These are phyloP conservation scores for Melanargia galathea DNA, from an alignment of 2,888 invertebrate species.

Conservation along the genomic window DNA sequence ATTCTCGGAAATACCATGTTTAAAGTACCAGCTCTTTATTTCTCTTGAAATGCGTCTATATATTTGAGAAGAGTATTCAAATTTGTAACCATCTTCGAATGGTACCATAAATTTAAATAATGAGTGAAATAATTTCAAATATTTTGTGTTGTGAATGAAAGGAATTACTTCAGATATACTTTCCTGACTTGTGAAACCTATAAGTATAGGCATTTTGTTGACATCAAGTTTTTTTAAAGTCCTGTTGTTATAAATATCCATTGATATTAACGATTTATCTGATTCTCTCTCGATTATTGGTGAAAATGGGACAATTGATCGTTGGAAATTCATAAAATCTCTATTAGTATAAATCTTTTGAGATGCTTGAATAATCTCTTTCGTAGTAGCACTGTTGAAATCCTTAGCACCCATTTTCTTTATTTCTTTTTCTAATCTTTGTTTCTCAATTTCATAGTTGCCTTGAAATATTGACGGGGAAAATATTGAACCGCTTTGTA, in stretches of 20 bases:
- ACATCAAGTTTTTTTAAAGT: slow-evolving; percentile 34
- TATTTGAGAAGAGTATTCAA: slow-evolving; percentile 52
- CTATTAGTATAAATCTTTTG: slow-evolving; percentile 60
- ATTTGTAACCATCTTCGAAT: slow-evolving; percentile 61
- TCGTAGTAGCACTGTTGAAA: slow-evolving; percentile 50
- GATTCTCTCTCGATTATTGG: slow-evolving; percentile 59
- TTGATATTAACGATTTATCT: slow-evolving; percentile 53
- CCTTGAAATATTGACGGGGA: slow-evolving; percentile 66
- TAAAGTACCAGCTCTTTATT: slow-evolving; percentile 66
- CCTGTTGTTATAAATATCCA: slow-evolving; percentile 47
- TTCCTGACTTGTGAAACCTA: slow-evolving; percentile 79
- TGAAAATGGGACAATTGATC: slow-evolving; percentile 66
- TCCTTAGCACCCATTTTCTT: slow-evolving; percentile 46
- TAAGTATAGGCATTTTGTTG: slow-evolving; percentile 61
- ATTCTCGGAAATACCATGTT: slow-evolving; percentile 52
- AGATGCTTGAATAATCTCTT: slow-evolving; percentile 56
- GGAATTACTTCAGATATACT: slow-evolving; percentile 72
- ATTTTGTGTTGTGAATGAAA: slow-evolving; percentile 62
- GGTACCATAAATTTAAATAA: slow-evolving; percentile 72
- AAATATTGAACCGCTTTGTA: slow-evolving; percentile 71
- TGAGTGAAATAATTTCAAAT: slow-evolving; percentile 57
- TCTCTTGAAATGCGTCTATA: slow-evolving; percentile 56
- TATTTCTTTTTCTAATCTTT: slow-evolving; percentile 54
- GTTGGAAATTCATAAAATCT: slow-evolving; percentile 64
- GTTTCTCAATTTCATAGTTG: slow-evolving; percentile 52